These are phyloP conservation scores for Drosophila putrida DNA, from an alignment of 2,888 invertebrate genomes.

Conservation along the genomic window DNA sequence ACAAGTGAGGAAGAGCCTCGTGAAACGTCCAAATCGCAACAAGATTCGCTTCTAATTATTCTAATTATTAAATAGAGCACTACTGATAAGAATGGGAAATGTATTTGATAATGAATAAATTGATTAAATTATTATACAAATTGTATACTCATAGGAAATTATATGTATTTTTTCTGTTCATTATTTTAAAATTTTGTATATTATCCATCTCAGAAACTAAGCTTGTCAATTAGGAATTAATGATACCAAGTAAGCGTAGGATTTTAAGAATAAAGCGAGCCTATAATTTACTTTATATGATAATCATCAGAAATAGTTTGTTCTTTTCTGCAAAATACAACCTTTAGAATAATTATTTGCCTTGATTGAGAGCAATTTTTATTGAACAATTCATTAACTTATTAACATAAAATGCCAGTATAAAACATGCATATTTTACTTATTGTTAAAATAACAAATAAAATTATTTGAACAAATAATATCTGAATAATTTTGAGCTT, in stretches of 20 bases:
- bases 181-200: not conserved
- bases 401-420: no score
- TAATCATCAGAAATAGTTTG: not conserved
- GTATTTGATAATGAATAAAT: not conserved
- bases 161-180: not conserved
- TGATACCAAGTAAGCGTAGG: not conserved
- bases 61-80: not conserved
- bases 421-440: no score
- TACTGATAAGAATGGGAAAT: conserved; percentile 18
- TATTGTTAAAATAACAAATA: no score
- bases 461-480: no score
- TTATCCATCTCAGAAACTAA: not conserved
- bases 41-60: conserved; percentile 68
- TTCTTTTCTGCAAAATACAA: not conserved
- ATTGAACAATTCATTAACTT: not conserved
- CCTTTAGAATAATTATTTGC: not conserved
- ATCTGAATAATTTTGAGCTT: no score
- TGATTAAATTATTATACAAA: not conserved
- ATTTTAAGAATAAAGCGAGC: not conserved
- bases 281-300: not conserved
- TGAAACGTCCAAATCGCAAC: conserved; percentile 72
- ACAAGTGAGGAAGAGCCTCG: conserved; percentile 61
- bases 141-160: not conserved
- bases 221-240: not conserved
- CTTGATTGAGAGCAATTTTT: not conserved